Percentiles rank a stretch among this genome's conserved stretches.
Evolutionary conservation across 37 sponge, comb jelly and placozoan species (phyloP).

Genomic region (Cliona cf. orientalis): DNA sequence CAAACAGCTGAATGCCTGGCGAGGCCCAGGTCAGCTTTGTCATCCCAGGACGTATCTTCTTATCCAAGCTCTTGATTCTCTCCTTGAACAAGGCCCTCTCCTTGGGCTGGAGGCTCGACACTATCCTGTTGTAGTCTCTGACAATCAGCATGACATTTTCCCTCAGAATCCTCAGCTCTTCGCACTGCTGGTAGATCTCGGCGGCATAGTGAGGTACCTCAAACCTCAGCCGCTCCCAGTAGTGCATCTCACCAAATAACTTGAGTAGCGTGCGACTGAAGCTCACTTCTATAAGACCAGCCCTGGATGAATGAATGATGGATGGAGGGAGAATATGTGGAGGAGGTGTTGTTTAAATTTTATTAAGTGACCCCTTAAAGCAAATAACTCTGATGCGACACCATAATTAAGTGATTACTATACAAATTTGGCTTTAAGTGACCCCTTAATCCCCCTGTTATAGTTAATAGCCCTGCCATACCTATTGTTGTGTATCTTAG

Average conservation of each 20-base stretch:
- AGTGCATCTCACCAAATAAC: conserved; percentile 91
- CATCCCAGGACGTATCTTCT: conserved; percentile 93
- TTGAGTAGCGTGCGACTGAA: conserved; percentile 86
- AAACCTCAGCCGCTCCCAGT: conserved; percentile 97
- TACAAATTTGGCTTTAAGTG: no score
- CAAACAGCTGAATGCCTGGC: conserved; percentile 89
- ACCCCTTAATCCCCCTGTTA: not conserved
- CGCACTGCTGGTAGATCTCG: conserved; percentile 84
- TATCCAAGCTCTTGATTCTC: conserved; percentile 87
- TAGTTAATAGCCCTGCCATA: not conserved
- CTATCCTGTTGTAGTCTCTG: conserved; percentile 96
- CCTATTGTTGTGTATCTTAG: conserved; percentile 18
- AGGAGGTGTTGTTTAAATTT: not conserved
- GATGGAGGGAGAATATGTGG: not conserved
- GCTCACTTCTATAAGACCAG: conserved; percentile 73
- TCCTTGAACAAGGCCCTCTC: conserved; percentile 93
- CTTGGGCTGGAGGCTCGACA: conserved; percentile 71
- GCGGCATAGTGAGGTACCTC: conserved; percentile 96
- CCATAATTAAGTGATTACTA: not conserved
- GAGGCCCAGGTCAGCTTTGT: conserved; percentile 97
- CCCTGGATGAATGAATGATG: conserved; percentile 3
- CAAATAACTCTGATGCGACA: not conserved
- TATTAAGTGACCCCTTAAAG: not conserved
- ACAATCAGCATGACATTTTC: conserved; percentile 96
- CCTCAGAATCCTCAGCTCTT: conserved; percentile 86